Evolutionary conservation across 2,888 invertebrate species (phyloP).

Genomic region (Germaria angustata): DNA sequence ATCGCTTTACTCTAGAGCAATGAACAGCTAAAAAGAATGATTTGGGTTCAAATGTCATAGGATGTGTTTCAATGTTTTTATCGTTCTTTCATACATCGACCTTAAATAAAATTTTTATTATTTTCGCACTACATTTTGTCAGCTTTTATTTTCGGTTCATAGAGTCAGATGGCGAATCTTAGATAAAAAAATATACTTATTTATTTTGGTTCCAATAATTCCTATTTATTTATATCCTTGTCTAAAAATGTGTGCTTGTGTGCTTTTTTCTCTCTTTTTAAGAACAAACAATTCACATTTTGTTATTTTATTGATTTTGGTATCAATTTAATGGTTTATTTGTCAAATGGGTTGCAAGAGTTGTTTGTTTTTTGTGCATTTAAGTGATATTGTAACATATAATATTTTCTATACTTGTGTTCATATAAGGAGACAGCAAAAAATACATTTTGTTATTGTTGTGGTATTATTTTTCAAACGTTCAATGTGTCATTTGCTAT

Average conservation of each 20-base stretch:
- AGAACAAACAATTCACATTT: not conserved
- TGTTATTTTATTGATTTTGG: constrained; percentile 46
- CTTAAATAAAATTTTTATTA: not conserved
- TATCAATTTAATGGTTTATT: constrained; percentile 51
- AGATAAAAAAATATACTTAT: not conserved
- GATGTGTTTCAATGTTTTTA: too few species aligned
- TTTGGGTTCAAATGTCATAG: not conserved
- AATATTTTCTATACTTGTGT: not conserved
- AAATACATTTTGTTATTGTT: constrained; percentile 11
- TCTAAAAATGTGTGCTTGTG: not conserved
- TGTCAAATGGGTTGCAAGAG: constrained; percentile 35
- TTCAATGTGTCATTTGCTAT: constrained; percentile 35
- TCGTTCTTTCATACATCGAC: not conserved
- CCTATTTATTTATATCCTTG: not conserved
- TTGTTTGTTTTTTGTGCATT: not conserved
- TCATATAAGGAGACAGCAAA: not conserved
- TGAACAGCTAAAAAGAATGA: not conserved
- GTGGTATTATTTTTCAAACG: constrained; percentile 9
- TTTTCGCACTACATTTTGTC: not conserved
- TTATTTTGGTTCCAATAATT: not conserved
- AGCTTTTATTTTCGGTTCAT: not conserved
- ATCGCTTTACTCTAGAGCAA: not conserved
- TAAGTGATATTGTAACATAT: constrained; percentile 11
- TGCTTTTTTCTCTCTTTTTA: not conserved
- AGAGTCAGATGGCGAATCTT: not conserved